Evolutionary conservation across 2,113 vertebrate genomes (phyloP), one percentile per base, ranked within the genome.

Genomic region (Erinaceus europaeus): DNA sequence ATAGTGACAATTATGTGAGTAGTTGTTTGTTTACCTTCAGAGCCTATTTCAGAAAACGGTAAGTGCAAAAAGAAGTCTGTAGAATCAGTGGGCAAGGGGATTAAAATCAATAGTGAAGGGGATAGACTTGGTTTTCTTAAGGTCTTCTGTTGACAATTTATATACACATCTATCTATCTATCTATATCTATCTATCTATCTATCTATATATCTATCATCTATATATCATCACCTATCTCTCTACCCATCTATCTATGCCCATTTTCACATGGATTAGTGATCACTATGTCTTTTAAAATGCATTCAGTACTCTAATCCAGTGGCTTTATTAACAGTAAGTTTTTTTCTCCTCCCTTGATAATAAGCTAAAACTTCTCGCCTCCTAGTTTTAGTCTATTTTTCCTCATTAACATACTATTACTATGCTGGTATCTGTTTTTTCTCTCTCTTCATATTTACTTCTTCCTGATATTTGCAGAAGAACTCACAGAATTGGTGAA

Each of bases 381-480:
- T 83, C 79, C 88, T 73, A 78, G 81, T 90, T 90, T 42, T 21
- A 77, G 73, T 81, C 59, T 88, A 62, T 91, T 86, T 86, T 89
- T 72, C 40, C 44, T 87, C 65, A 88, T 85, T 93, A 87, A 38
- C 32, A 87, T 74, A 32, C n/a, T 78, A 82, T 82, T 67, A 15
- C 81, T 53, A 9, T 61, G 64, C 67, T 38, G 14, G 44, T 69
- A 69, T 57, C 34, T 74, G n/a, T 78, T 40, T 77, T 29, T 67
- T 72, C 78, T 40, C 57, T 71, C 84, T 90, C 74, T 90, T 83
- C 68, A 8, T 88, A 52, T 93, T 94, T 94, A 71, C 62, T 46
- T 76, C 82, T 25, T 83, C 68, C 40, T 96, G 94, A 92, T 91
- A 92, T 92, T 94, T 93, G 78, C 78, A 48, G 87, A 94, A 90